Percentiles rank a stretch among this genome's conserved stretches.
Conservation (phyloP, 2,888 invertebrate species). For the Drosophila macrospina region DNA sequence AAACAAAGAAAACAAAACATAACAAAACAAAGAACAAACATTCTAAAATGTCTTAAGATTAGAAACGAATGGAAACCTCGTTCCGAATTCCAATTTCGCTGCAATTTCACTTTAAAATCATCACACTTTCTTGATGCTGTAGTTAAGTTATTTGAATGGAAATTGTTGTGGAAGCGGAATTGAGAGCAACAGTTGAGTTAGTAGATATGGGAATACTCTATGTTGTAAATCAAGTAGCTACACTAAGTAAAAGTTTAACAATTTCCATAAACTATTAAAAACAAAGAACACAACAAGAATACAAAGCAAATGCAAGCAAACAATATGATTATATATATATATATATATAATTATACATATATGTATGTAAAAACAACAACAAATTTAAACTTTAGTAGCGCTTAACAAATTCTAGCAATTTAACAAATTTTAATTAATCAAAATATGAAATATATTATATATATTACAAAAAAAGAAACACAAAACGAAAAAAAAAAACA, state of each 20-base stretch:
- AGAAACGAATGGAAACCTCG: not conserved
- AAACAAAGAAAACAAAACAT: not conserved
- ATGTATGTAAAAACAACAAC: constrained; percentile 63
- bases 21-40: constrained; percentile 21
- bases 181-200: constrained; percentile 3
- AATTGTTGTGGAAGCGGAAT: constrained; percentile 7
- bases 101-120: constrained; percentile 1
- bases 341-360: constrained; percentile 44
- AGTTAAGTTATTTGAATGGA: not conserved
- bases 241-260: constrained; percentile 64
- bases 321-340: constrained; percentile 48
- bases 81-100: constrained; percentile 6
- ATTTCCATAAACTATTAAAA: constrained; percentile 57
- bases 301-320: constrained; percentile 49
- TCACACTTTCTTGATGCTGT: not conserved
- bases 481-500: constrained; percentile 39
- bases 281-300: constrained; percentile 16
- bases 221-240: constrained; percentile 57
- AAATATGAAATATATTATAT: constrained; percentile 61
- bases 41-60: constrained; percentile 23
- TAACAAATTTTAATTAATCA: constrained; percentile 82
- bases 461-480: constrained; percentile 17
- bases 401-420: constrained; percentile 82
- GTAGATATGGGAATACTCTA: constrained; percentile 42
- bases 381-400: constrained; percentile 82